Percentiles rank a stretch among this genome's conserved stretches.
phyloP scores from a whole-genome alignment of 2,888 invertebrate genomes.

The Dromius quadrimaculatus region DNA sequence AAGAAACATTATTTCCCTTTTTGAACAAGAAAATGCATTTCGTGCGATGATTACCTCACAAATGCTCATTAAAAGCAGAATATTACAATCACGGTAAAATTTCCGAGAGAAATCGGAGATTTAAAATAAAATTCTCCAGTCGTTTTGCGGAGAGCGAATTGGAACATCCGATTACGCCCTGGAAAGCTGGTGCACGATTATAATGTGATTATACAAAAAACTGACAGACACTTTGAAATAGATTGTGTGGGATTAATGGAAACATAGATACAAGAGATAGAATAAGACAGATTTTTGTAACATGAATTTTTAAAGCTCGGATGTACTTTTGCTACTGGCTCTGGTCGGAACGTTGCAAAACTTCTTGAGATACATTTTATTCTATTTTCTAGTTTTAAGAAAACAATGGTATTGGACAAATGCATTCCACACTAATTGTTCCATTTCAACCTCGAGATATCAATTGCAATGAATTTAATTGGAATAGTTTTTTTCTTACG shows the following conservation, averaged over 20 bases:
- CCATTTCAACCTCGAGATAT: background rate
- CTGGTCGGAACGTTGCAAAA: slow-evolving; percentile 25
- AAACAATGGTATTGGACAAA: slow-evolving; percentile 22
- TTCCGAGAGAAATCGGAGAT: slow-evolving; percentile 15
- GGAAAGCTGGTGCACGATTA: slow-evolving; percentile 1
- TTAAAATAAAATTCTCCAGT: background rate
- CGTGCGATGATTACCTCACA: too few relatives aligned
- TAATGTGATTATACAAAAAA: slow-evolving; percentile 31
- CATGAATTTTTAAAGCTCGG: slow-evolving; percentile 19
- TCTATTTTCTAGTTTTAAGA: slow-evolving; percentile 29
- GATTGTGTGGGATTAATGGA: slow-evolving; percentile 20
- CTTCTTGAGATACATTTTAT: slow-evolving; percentile 19
- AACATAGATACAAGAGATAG: slow-evolving; percentile 31
- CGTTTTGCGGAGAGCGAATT: slow-evolving; percentile 1
- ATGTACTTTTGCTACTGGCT: slow-evolving; percentile 20
- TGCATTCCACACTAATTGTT: slow-evolving; percentile 23
- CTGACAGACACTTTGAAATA: slow-evolving; percentile 28
- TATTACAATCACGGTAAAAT: background rate
- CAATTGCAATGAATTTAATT: too few relatives aligned
- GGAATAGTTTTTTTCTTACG: too few relatives aligned
- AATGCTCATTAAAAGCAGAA: slow-evolving; percentile 1
- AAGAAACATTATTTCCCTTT: background rate
- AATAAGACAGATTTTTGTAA: slow-evolving; percentile 6
- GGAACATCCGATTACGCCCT: slow-evolving; percentile 19
- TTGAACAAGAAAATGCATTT: background rate